Evolutionary conservation across 2,113 vertebrate genomes (phyloP).

Genomic region (Gymnarchus niloticus): DNA sequence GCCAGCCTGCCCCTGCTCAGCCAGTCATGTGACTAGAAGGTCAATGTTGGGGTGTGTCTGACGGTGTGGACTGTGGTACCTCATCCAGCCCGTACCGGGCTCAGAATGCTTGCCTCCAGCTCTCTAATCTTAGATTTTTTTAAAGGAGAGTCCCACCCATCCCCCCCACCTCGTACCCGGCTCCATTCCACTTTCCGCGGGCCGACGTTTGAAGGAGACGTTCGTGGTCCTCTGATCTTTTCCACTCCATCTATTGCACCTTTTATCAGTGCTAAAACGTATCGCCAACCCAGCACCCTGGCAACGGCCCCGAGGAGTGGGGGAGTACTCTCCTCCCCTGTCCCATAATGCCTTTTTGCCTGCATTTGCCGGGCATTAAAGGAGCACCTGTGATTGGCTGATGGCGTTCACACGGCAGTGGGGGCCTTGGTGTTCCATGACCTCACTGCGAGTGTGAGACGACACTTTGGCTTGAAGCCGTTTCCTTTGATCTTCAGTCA

Average conservation of each 20-base stretch:
- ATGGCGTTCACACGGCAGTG: not conserved
- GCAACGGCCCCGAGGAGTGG: not conserved
- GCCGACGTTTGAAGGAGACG: too few species aligned
- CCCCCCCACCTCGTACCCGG: not conserved
- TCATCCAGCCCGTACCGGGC: too few species aligned
- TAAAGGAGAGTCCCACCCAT: not conserved
- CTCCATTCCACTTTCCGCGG: not conserved
- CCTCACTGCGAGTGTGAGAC: not conserved
- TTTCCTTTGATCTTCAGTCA: not conserved
- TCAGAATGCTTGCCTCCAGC: too few species aligned
- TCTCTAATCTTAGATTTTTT: too few species aligned
- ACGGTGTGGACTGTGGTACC: too few species aligned
- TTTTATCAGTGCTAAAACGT: slow-evolving; percentile 52
- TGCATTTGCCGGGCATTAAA: too few species aligned
- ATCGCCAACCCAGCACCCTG: slow-evolving; percentile 23
- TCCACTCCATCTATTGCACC: slow-evolving; percentile 32
- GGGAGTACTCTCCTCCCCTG: not conserved
- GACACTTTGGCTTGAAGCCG: not conserved
- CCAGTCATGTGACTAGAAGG: not conserved
- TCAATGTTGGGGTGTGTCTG: not conserved
- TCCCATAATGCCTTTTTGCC: not conserved
- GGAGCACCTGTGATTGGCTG: not conserved
- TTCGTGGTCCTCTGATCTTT: slow-evolving; percentile 48
- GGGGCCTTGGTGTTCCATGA: not conserved
- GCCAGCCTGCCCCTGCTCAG: not conserved